Percentiles rank a stretch among this genome's conserved stretches.
Conservation (phyloP, 2,888 invertebrate genomes). For the Nymphalis c-album region DNA sequence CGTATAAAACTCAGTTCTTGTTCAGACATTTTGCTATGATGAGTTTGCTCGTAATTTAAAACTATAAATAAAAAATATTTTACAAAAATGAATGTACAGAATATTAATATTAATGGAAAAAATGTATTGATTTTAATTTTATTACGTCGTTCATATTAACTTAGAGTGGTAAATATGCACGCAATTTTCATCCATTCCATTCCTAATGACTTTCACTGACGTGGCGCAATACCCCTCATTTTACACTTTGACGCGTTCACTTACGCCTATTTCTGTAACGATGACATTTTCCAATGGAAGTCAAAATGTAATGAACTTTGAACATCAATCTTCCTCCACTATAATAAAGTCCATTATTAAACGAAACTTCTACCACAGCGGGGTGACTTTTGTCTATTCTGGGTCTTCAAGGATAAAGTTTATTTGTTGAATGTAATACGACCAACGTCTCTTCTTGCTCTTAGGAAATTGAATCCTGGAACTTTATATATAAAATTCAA, state of each 20-base stretch:
- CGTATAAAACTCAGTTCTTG: no score
- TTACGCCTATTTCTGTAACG: slow-evolving; percentile 74
- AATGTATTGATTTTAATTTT: slow-evolving; percentile 69
- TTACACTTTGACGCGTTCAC: slow-evolving; percentile 82
- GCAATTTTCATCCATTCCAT: slow-evolving; percentile 80
- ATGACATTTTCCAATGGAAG: slow-evolving; percentile 75
- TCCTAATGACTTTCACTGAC: slow-evolving; percentile 81
- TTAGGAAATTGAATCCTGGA: slow-evolving; percentile 52
- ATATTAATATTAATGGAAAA: slow-evolving; percentile 50
- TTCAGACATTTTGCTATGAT: no score
- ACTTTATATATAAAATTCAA: slow-evolving; percentile 45
- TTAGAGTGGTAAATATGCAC: slow-evolving; percentile 76
- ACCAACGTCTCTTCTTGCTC: slow-evolving; percentile 47
- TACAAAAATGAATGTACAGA: no score
- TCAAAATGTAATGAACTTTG: slow-evolving; percentile 50
- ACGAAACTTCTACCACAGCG: slow-evolving; percentile 46
- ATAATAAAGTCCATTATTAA: slow-evolving; percentile 61
- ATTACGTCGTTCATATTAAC: slow-evolving; percentile 73
- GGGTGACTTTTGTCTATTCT: slow-evolving; percentile 76
- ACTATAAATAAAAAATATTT: no score
- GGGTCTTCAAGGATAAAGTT: slow-evolving; percentile 74
- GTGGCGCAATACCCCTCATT: slow-evolving; percentile 80
- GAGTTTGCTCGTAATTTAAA: no score
- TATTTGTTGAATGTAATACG: slow-evolving; percentile 57
- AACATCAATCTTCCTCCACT: slow-evolving; percentile 47